Percentiles rank a stretch among this genome's conserved stretches.
These are phyloP conservation scores for Pachliopta kotzebuea DNA, from an alignment of 2,888 invertebrate genomes.

Conservation along the genomic window DNA sequence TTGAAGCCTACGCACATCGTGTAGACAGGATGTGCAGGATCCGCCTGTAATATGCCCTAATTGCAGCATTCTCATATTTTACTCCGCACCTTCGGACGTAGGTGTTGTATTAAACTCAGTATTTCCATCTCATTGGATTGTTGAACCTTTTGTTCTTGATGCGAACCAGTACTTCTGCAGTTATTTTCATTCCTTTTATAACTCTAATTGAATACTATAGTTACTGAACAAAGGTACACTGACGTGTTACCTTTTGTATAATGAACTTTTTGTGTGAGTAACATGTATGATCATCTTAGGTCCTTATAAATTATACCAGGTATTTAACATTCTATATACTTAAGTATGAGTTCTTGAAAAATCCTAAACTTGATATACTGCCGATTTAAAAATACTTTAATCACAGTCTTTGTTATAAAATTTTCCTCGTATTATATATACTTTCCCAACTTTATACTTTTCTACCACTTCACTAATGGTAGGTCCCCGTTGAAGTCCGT, in stretches of 20 bases:
- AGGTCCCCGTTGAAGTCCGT: too few relatives aligned
- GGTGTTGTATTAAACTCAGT: conserved; percentile 44
- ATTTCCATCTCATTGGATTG: conserved; percentile 49
- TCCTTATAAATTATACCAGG: too few relatives aligned
- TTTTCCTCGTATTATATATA: too few relatives aligned
- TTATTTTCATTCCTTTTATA: not conserved
- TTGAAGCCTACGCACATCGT: conserved; percentile 48
- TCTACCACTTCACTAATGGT: too few relatives aligned
- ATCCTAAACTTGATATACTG: too few relatives aligned
- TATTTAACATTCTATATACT: too few relatives aligned
- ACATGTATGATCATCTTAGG: not conserved
- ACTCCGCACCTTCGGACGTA: conserved; percentile 50
- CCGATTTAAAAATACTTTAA: too few relatives aligned
- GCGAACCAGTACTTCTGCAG: conserved; percentile 5
- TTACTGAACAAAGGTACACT: not conserved
- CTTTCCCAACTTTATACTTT: too few relatives aligned
- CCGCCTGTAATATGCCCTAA: conserved; percentile 58
- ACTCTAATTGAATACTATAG: conserved; percentile 1
- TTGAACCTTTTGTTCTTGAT: conserved; percentile 32
- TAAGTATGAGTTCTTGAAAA: too few relatives aligned
- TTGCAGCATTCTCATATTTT: conserved; percentile 60
- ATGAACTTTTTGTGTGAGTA: not conserved
- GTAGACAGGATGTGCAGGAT: conserved; percentile 56
- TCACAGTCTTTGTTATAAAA: too few relatives aligned
- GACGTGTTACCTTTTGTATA: not conserved